Base-by-base conservation (phyloP, 2,888 invertebrate species). In the Lottia gigantea region DNA sequence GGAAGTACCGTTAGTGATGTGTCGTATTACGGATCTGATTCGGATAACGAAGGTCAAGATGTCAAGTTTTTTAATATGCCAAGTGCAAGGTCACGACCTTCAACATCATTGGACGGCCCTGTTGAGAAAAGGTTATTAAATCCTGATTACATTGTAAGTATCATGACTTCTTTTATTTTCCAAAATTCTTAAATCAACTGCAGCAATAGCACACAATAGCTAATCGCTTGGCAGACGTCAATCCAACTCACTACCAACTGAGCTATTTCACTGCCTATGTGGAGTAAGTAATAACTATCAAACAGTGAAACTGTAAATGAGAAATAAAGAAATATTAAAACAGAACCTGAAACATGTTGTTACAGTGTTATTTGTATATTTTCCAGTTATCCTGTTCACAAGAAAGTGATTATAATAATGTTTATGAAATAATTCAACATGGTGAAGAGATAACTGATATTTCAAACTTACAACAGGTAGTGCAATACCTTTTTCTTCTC, bases 391-490 rank as follows among this genome's bases (percentile, higher is more conserved):
- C 81, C 25, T 73, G 78, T 46, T 81, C 81, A 61, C 80, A 81
- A 73, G 85, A 85, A 70, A 78, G 72, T 66, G 82, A 85, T 63
- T 76, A 78, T 66, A 75, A 76, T 71, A 80, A 80, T 68, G 82
- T 85, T 2, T 85, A 84, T 77, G 83, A 85, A 62, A 79, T 85
- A 26, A 78, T 76, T 63, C 76, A 82, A 12, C 83, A 84, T 78
- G 82, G 80, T n/a, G 66, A 73, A 69, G 80, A 79, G 14, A 71
- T 85, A 11, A 79, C 80, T 62, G 46, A 71, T 46, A 77, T 84
- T 46, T 77, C 78, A n/a, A 78, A 82, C 55, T 75, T 85, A 62
- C 81, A 84, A 55, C 81, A 82, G 79, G 83, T 84, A 71, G 46
- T 64, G 1, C 47, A 15, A 23, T 2, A 2, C 31, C 2, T 31